Evolutionary conservation across 2,888 invertebrate genomes (phyloP).

Genomic region (Cerastis leucographa): DNA sequence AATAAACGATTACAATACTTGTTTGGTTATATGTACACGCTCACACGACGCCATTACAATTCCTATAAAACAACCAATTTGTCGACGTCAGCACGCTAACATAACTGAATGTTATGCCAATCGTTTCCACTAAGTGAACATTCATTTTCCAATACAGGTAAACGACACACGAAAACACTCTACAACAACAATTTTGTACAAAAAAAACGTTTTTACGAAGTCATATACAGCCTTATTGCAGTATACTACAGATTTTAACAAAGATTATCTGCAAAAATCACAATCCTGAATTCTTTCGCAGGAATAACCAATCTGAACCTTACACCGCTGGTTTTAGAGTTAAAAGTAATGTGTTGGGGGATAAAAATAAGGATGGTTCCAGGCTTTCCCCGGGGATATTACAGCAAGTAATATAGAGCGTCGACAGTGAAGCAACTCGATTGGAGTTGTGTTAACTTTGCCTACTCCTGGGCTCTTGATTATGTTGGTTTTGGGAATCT

Average conservation of each 20-base stretch:
- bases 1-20: not conserved
- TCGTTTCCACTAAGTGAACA: conserved; percentile 24
- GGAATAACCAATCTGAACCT: conserved; percentile 3
- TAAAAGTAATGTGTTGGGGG: conserved; percentile 14
- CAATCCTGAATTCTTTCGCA: conserved; percentile 40
- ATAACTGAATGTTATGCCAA: conserved; percentile 21
- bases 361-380: conserved; percentile 55
- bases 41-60: not conserved
- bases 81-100: not conserved
- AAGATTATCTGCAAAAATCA: conserved; percentile 71
- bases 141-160: conserved; percentile 20
- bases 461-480: conserved; percentile 49
- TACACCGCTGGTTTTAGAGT: conserved; percentile 6
- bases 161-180: conserved; percentile 38
- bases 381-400: conserved; percentile 62
- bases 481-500: conserved; percentile 57
- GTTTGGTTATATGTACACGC: not conserved
- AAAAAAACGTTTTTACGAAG: conserved; percentile 57
- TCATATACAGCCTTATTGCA: conserved; percentile 61
- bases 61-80: conserved; percentile 25
- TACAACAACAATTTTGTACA: conserved; percentile 42
- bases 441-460: conserved; percentile 66
- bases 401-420: conserved; percentile 63
- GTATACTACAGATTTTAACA: conserved; percentile 68
- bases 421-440: conserved; percentile 61